Base-by-base conservation (phyloP, 1,140 invertebrate genomes). In the Odontomachus brunneus region DNA sequence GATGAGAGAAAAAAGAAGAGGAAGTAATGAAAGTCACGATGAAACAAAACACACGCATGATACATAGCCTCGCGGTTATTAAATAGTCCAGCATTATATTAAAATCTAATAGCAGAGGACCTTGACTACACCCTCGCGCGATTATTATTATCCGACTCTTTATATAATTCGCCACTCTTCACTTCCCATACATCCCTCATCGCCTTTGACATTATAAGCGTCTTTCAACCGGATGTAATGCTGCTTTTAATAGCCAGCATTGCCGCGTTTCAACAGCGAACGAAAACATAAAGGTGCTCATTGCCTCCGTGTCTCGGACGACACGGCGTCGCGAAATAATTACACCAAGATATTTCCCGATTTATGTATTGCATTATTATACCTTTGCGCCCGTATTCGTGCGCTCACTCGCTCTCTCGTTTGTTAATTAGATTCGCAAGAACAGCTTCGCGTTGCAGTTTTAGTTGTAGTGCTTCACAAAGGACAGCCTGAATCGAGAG, bases 91-190 rank as follows among this genome's bases (percentile, higher is more conserved):
- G 3, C 38, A 0, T 7, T 44, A 11, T 44, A 44, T 44, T 44
- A 11, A 11, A 44, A 44, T 7, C 9, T 44, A 11, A 44, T 44
- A 60, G 19, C 26, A 15, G 44, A 44, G 26, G 29, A 38, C 33
- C n/a, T 22, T 55, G 24, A 12, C 29, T 57, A 1, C 11, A 24
- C 48, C 51, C 26, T 53, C 24, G 38, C 38, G 4, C 19, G 14
- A 53, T 71, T 53, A 71, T 55, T 71, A 71, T 55, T 71, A 53
- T 7, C 38, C 3, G 38, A 11, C 38, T 22, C 29, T 22, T 72
- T 55, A n/a, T 67, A 26, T n/a, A 72, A 72, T 72, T 59, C 51
- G 14, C 29, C 3, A 24, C 19, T 14, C 14, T 71, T 71, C 14
- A 22, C 4, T 53, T 57, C n/a, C 33, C 51, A 72, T 9, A 66